Percentiles rank a stretch among this genome's conserved stretches.
Evolutionary conservation across 2,888 invertebrate species (phyloP).

Genomic region (Acholoe squamosa): DNA sequence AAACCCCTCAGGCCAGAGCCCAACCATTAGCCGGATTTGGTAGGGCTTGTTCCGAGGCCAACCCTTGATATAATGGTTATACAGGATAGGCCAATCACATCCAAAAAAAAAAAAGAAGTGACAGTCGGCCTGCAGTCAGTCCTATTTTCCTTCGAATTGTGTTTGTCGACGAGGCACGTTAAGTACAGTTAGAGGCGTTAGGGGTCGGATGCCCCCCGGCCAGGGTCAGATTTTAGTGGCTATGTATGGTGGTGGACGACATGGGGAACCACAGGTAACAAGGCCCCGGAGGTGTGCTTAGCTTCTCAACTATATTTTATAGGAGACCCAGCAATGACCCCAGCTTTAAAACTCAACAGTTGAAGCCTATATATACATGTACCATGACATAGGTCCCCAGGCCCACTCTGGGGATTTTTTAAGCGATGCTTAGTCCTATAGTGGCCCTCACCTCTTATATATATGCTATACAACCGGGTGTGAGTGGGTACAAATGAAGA

Average conservation of each 20-base stretch:
- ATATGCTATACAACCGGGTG: too few species aligned
- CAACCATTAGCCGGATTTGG: conserved; percentile 1
- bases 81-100: neutral
- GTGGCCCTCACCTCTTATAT: too few species aligned
- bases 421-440: too few species aligned
- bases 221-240: neutral
- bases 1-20: neutral
- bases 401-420: too few species aligned
- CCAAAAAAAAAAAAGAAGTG: neutral
- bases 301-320: too few species aligned
- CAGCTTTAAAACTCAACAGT: too few species aligned
- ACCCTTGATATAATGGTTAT: neutral
- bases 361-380: too few species aligned
- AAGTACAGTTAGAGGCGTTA: neutral
- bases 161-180: neutral
- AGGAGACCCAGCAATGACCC: too few species aligned
- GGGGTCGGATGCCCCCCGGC: conserved; percentile 24
- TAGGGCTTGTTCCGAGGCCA: neutral
- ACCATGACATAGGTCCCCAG: too few species aligned
- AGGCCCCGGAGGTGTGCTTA: neutral
- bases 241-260: neutral
- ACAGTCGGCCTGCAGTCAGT: neutral
- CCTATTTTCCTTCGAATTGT: neutral
- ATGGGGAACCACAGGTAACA: conserved; percentile 14
- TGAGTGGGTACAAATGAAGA: too few species aligned